A percentile compares a stretch with the other conserved stretches of the same genome.
Conservation (phyloP, 1,140 invertebrate genomes). For the Philotrypesis tridentata region DNA sequence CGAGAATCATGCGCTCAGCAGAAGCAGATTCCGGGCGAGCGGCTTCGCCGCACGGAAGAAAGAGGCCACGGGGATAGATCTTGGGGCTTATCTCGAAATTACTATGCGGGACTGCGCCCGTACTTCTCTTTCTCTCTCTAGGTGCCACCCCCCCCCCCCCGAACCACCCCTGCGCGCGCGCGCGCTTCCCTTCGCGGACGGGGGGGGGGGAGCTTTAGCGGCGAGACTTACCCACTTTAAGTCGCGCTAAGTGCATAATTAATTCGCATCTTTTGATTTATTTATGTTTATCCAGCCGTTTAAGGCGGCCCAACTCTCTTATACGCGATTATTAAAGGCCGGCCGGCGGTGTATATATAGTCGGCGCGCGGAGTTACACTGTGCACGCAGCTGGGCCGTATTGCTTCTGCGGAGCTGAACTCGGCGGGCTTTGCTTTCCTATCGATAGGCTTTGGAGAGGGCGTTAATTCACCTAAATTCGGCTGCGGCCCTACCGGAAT, state of each 20-base stretch:
- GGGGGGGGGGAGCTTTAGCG: background rate
- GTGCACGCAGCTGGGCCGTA: too few relatives aligned
- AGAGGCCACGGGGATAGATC: constrained; percentile 43
- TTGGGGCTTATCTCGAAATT: constrained; percentile 49
- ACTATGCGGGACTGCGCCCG: constrained; percentile 46
- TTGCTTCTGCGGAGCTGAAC: too few relatives aligned
- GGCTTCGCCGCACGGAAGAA: constrained; percentile 12
- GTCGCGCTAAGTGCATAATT: constrained; percentile 46
- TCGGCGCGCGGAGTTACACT: too few relatives aligned
- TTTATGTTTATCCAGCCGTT: constrained; percentile 35
- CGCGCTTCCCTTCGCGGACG: too few relatives aligned
- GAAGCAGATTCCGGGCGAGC: constrained; percentile 25
- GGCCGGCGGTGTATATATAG: too few relatives aligned
- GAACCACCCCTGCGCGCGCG: too few relatives aligned
- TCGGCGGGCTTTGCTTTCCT: too few relatives aligned
- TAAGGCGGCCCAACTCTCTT: constrained; percentile 8
- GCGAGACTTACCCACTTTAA: constrained; percentile 35
- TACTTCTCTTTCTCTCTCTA: background rate
- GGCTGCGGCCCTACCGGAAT: too few relatives aligned
- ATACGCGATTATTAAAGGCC: constrained; percentile 1
- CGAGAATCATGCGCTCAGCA: background rate
- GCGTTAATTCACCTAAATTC: too few relatives aligned
- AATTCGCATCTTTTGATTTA: constrained; percentile 39
- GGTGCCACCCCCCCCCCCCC: too few relatives aligned
- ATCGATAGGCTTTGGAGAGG: too few relatives aligned